These are phyloP conservation scores for Tigriopus californicus DNA, from an alignment of 2,888 invertebrate species.

Conservation along the genomic window DNA sequence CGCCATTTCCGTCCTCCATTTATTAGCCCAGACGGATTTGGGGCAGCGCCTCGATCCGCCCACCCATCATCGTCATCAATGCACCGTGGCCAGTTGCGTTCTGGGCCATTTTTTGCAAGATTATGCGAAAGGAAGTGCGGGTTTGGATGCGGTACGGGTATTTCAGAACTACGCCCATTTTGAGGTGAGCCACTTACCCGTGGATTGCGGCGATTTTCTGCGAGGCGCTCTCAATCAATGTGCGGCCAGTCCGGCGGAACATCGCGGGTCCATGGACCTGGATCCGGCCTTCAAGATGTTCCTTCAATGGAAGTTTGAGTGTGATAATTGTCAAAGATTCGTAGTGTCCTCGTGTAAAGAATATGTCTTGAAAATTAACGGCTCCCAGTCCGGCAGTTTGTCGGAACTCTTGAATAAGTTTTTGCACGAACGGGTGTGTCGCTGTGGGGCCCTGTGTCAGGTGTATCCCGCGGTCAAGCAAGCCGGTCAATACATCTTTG, in stretches of 20 bases:
- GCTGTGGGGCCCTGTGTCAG: neutral
- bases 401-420: neutral
- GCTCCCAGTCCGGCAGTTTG: neutral
- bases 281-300: neutral
- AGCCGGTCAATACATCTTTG: neutral
- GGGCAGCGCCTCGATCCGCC: neutral
- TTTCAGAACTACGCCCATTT: neutral
- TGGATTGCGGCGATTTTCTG: neutral
- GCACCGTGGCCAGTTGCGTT: neutral
- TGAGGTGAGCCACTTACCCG: neutral
- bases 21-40: constrained; percentile 9
- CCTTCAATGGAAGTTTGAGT: constrained; percentile 1
- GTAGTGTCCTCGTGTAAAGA: neutral
- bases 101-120: neutral
- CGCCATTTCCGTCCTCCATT: neutral
- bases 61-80: neutral
- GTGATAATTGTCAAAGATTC: neutral
- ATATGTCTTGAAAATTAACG: neutral
- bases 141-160: neutral
- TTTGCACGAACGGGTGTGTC: neutral
- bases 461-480: neutral
- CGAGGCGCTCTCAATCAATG: neutral
- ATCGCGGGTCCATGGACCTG: too few species aligned
- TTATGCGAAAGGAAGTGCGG: neutral
- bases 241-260: too few species aligned